phyloP scores from a whole-genome alignment of 2,113 vertebrate genomes.

The Todiramphus chloris region DNA sequence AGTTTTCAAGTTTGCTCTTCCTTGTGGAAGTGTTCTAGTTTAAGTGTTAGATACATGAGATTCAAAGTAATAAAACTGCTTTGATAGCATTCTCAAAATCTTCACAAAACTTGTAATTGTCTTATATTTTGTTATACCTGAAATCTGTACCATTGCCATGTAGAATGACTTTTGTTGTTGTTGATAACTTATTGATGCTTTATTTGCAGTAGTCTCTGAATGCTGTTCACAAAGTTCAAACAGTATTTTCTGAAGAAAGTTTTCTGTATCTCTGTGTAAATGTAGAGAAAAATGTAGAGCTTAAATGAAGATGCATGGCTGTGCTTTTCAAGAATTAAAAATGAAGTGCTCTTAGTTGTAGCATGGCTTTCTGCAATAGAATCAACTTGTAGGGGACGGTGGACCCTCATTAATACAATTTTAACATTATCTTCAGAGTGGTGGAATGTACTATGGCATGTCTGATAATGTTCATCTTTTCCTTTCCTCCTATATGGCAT shows the following conservation, averaged over 20 bases:
- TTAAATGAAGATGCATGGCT: slow-evolving; percentile 14
- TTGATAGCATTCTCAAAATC: background rate
- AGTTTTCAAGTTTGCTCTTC: background rate
- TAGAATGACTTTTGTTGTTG: background rate
- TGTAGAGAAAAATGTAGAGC: background rate
- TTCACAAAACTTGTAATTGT: background rate
- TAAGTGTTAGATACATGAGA: background rate
- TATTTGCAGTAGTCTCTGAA: background rate
- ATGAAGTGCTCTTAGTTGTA: background rate
- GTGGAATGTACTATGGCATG: slow-evolving; percentile 76
- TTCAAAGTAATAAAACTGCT: background rate
- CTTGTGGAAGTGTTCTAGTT: background rate
- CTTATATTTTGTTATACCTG: background rate
- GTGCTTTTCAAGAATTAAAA: background rate
- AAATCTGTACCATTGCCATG: background rate
- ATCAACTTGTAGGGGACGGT: background rate
- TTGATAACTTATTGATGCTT: background rate
- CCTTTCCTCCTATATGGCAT: slow-evolving; percentile 88
- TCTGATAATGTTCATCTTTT: slow-evolving; percentile 91
- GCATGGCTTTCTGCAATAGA: slow-evolving; percentile 47
- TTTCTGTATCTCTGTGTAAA: background rate
- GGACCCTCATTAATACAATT: slow-evolving; percentile 52
- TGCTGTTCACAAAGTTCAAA: background rate
- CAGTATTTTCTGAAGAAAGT: slow-evolving; percentile 13
- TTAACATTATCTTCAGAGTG: slow-evolving; percentile 72